Conservation (phyloP, 2,113 vertebrate genomes). For the Capreolus pygargus region DNA sequence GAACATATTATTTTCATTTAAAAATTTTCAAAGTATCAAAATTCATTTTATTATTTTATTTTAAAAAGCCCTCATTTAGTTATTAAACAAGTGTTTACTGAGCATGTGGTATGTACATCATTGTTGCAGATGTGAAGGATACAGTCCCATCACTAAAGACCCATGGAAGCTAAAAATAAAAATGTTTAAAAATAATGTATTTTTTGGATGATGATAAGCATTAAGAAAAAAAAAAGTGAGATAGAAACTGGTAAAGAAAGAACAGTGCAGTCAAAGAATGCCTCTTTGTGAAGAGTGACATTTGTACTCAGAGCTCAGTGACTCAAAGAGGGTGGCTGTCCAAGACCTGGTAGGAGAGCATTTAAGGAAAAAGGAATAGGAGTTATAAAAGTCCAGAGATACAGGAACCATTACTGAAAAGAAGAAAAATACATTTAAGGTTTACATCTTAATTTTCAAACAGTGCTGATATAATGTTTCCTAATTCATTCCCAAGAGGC, state of each 20-base stretch:
- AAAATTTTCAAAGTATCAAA: not conserved
- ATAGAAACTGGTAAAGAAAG: not conserved
- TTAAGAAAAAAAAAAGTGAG: not conserved
- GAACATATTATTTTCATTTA: not conserved
- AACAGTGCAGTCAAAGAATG: not conserved
- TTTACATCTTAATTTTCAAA: not conserved
- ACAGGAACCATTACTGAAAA: not conserved
- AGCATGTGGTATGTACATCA: not conserved
- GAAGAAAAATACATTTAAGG: not conserved
- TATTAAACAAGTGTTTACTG: not conserved
- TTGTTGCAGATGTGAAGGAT: not conserved
- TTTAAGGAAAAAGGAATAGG: not conserved
- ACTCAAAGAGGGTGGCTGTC: not conserved
- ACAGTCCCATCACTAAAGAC: not conserved
- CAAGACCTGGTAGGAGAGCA: not conserved
- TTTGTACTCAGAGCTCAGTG: not conserved
- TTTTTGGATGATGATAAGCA: not conserved
- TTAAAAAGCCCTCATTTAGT: not conserved
- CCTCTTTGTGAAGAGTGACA: not conserved
- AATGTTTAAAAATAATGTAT: not conserved
- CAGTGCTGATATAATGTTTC: not conserved
- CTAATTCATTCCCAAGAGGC: not conserved
- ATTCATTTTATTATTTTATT: not conserved
- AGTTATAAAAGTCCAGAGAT: not conserved
- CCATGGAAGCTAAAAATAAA: not conserved